Percentiles rank a stretch among this genome's conserved stretches.
Evolutionary conservation across 2,797 vertebrate species (phyloP).

Genomic region (Rhabdomys pumilio): DNA sequence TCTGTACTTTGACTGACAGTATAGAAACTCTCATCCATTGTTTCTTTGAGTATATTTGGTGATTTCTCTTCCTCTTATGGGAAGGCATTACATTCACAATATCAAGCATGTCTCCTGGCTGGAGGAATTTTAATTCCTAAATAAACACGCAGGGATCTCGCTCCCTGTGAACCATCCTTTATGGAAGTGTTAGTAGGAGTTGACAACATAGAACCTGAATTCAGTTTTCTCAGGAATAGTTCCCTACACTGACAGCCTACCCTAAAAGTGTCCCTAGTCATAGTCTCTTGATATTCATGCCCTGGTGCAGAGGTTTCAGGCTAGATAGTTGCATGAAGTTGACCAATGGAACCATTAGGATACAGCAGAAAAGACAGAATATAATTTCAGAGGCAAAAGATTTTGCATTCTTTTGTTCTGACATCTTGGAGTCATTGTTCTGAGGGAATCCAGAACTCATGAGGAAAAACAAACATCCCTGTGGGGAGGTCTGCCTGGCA

Average conservation of each 20-base stretch:
- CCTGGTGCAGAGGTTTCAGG: not conserved
- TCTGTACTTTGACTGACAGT: not conserved
- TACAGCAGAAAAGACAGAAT: slow-evolving; percentile 5
- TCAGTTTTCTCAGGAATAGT: not conserved
- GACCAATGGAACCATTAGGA: not conserved
- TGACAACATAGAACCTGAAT: not conserved
- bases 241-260: not conserved
- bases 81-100: not conserved
- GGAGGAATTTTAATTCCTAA: not conserved
- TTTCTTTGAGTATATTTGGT: not conserved
- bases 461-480: not conserved
- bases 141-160: not conserved
- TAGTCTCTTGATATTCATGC: not conserved
- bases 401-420: not conserved
- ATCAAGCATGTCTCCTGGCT: not conserved
- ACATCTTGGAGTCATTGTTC: slow-evolving; percentile 31
- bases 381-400: not conserved
- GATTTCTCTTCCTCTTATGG: not conserved
- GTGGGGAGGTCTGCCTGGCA: not conserved
- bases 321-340: not conserved
- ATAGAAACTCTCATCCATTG: not conserved
- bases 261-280: not conserved
- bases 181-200: not conserved
- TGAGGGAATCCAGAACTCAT: not conserved
- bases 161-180: not conserved